A percentile compares a stretch with the other conserved stretches of the same genome.
These are phyloP conservation scores for Athalia cordata DNA, from an alignment of 2,888 invertebrate genomes.

Conservation along the genomic window DNA sequence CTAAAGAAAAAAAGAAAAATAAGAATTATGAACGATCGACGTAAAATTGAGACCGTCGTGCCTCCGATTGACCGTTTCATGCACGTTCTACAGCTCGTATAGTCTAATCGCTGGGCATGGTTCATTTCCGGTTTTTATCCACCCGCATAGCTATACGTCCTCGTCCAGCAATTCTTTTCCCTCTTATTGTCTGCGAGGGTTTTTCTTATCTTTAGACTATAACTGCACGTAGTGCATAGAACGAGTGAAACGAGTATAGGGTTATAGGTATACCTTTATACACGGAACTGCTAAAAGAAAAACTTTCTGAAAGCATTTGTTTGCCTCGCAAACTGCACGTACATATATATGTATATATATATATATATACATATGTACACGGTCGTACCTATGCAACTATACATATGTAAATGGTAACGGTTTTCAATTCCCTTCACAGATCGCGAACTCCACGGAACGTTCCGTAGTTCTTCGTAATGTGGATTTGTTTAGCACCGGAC, in stretches of 20 bases:
- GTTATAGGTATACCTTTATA: too few species aligned
- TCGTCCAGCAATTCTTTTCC: neutral
- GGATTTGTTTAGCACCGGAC: conserved; percentile 82
- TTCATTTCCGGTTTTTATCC: conserved; percentile 38
- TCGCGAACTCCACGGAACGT: conserved; percentile 80
- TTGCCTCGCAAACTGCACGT: neutral
- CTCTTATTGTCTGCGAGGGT: neutral
- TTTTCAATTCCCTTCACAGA: conserved; percentile 70
- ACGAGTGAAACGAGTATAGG: neutral
- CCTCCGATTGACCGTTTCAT: conserved; percentile 13
- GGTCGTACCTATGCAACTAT: too few species aligned
- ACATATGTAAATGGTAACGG: neutral
- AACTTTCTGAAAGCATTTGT: neutral
- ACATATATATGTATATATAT: neutral
- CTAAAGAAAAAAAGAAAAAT: neutral
- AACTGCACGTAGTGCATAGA: neutral
- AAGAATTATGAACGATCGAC: neutral
- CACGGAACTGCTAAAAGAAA: neutral
- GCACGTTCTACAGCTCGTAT: neutral
- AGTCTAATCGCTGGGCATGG: conserved; percentile 2
- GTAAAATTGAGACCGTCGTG: too few species aligned
- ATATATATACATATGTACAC: too few species aligned
- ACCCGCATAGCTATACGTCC: neutral
- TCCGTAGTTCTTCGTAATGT: conserved; percentile 81
- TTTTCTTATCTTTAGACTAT: neutral